A percentile compares a stretch with the other conserved stretches of the same genome.
Evolutionary conservation across 2,113 vertebrate genomes (phyloP).

Genomic region (Ellobius talpinus): DNA sequence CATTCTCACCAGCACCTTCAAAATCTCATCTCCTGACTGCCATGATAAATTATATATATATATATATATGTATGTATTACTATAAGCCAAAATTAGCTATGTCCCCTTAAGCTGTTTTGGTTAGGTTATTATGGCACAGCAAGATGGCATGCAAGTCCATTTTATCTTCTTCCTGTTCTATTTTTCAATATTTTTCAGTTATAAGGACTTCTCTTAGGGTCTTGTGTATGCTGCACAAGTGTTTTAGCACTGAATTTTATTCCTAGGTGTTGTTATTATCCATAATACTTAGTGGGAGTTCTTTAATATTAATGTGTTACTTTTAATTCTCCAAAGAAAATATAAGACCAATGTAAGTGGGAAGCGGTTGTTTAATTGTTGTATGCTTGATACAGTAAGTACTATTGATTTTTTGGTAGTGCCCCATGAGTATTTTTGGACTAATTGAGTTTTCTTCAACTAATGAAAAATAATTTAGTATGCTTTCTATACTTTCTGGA

Average conservation of each 20-base stretch:
- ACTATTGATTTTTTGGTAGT: background rate
- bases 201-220: no score
- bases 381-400: background rate
- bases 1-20: background rate
- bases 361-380: background rate
- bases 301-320: background rate
- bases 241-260: background rate
- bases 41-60: background rate
- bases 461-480: background rate
- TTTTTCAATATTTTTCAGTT: background rate
- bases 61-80: no score
- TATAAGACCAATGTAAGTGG: background rate
- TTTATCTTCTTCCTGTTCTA: background rate
- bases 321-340: background rate
- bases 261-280: background rate
- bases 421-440: background rate
- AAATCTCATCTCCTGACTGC: background rate
- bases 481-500: background rate
- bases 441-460: background rate
- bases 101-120: background rate
- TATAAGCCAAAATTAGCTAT: background rate
- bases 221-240: background rate
- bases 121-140: background rate
- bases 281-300: background rate
- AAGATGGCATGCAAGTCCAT: background rate